A percentile compares a stretch with the other conserved stretches of the same genome.
phyloP scores from a whole-genome alignment of 35 echinoderm and acorn worm species.

The Ophioderma brevispina region DNA sequence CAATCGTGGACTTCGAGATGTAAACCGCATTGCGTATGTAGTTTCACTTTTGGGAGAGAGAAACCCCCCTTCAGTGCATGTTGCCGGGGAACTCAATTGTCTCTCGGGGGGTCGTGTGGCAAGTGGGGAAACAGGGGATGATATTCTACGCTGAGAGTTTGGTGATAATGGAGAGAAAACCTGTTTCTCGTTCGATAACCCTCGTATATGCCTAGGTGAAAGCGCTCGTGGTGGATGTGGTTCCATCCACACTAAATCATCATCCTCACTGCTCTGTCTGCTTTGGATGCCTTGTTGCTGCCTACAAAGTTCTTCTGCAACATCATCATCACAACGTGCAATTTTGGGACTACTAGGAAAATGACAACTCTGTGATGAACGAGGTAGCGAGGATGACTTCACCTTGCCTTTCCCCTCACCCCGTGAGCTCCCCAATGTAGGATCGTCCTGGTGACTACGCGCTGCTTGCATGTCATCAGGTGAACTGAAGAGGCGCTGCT shows the following conservation, averaged over 20 bases:
- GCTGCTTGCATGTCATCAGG: slow-evolving; percentile 24
- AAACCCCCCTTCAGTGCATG: slow-evolving; percentile 2
- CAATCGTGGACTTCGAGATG: slow-evolving; percentile 25
- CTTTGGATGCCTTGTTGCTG: neutral
- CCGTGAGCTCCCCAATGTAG: neutral
- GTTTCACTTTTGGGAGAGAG: neutral
- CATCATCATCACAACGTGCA: slow-evolving; percentile 16
- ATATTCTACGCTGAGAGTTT: slow-evolving; percentile 31
- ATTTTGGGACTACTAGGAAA: slow-evolving; percentile 34
- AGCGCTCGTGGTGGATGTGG: neutral
- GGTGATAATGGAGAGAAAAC: slow-evolving; percentile 20
- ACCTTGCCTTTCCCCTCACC: neutral
- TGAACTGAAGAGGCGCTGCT: slow-evolving; percentile 42
- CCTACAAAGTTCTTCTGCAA: neutral
- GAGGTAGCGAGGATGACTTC: slow-evolving; percentile 30
- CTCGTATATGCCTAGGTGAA: slow-evolving; percentile 19
- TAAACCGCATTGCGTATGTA: slow-evolving; percentile 3
- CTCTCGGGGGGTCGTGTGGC: slow-evolving; percentile 26
- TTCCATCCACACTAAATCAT: slow-evolving; percentile 5
- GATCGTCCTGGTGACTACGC: neutral
- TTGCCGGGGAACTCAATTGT: slow-evolving; percentile 39
- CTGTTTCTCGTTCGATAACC: slow-evolving; percentile 43
- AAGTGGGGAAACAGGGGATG: slow-evolving; percentile 27
- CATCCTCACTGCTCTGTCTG: slow-evolving; percentile 34
- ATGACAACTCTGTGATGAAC: neutral